Percentiles rank a stretch among this genome's conserved stretches.
Conservation (phyloP, 2,113 vertebrate genomes). For the Perca fluviatilis region DNA sequence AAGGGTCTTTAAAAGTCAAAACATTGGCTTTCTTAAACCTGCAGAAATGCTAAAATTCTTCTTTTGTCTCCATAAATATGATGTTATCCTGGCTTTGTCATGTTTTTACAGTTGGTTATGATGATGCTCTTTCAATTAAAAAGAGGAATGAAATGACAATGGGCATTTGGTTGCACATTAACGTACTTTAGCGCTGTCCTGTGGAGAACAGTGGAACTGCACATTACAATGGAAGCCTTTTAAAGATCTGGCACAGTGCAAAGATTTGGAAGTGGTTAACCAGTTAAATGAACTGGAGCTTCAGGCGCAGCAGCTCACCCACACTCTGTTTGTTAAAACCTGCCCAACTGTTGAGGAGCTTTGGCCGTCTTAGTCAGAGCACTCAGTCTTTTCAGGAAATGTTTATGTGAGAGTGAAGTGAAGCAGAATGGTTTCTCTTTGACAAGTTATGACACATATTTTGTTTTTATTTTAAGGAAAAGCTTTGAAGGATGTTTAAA, state of each 20-base stretch:
- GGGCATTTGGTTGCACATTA: background rate
- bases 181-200: slow-evolving; percentile 13
- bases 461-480: background rate
- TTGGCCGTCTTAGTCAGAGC: background rate
- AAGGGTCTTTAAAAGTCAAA: background rate
- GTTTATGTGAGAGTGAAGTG: background rate
- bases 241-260: background rate
- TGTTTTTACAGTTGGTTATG: background rate
- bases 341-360: background rate
- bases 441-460: background rate
- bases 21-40: background rate
- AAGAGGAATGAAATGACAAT: background rate
- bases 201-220: slow-evolving; percentile 25
- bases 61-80: background rate
- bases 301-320: background rate
- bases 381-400: background rate
- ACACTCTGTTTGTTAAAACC: background rate
- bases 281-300: background rate
- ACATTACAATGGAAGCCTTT: fast-evolving
- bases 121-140: background rate
- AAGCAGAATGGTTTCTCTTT: background rate
- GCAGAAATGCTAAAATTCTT: background rate
- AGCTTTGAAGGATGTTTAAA: background rate
- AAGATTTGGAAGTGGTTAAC: background rate
- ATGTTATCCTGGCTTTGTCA: background rate